phyloP scores from a whole-genome alignment of 2,888 invertebrate species.

The Drosophila testacea region DNA sequence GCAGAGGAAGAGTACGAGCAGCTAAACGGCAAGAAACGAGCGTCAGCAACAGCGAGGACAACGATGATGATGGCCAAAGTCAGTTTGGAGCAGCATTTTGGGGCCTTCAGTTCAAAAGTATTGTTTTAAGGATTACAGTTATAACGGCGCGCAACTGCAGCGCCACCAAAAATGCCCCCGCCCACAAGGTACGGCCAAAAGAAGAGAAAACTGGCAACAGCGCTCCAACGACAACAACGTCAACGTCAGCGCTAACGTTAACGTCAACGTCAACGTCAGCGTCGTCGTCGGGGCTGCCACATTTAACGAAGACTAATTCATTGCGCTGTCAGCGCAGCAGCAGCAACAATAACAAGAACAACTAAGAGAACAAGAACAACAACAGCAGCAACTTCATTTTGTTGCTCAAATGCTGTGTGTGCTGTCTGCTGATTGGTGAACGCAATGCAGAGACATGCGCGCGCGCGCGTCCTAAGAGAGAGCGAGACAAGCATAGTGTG shows the following conservation, averaged over 20 bases:
- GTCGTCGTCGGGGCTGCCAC: slow-evolving; percentile 55
- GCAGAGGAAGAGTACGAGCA: not conserved
- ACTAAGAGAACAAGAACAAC: slow-evolving; percentile 33
- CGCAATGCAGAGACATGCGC: slow-evolving; percentile 2
- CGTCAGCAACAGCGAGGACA: slow-evolving; percentile 21
- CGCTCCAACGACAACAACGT: slow-evolving; percentile 31
- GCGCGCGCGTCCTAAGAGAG: slow-evolving; percentile 43
- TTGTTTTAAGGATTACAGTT: slow-evolving; percentile 72
- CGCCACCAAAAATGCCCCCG: slow-evolving; percentile 10
- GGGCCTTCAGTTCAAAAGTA: slow-evolving; percentile 63
- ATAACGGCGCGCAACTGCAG: slow-evolving; percentile 46
- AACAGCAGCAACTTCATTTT: slow-evolving; percentile 62
- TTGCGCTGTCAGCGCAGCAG: slow-evolving; percentile 71
- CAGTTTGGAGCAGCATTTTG: slow-evolving; percentile 56
- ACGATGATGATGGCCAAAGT: slow-evolving; percentile 41
- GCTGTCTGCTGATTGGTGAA: slow-evolving; percentile 54
- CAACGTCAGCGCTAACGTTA: slow-evolving; percentile 14
- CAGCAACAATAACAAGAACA: slow-evolving; percentile 35
- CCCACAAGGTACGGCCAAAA: slow-evolving; percentile 25
- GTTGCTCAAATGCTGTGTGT: slow-evolving; percentile 26
- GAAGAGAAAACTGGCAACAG: slow-evolving; percentile 70
- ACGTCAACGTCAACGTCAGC: slow-evolving; percentile 20
- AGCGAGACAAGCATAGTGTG: slow-evolving; percentile 56
- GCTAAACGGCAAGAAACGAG: slow-evolving; percentile 56
- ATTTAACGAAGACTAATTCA: slow-evolving; percentile 82